Percentiles rank a stretch among this genome's conserved stretches.
Conservation (phyloP, 2,888 invertebrate genomes). For the Microctonus hyperodae region DNA sequence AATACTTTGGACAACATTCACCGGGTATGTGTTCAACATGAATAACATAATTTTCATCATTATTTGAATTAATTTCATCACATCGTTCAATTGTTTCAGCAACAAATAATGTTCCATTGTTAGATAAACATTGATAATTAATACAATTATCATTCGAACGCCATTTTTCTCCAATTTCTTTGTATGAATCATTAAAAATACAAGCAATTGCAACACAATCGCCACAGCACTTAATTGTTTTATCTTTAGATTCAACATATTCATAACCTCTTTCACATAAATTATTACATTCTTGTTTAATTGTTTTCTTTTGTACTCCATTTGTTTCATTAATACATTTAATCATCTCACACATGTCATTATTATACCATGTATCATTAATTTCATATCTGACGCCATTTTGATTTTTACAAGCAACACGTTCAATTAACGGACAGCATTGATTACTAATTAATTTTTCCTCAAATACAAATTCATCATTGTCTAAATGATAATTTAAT, state of each 20-base stretch:
- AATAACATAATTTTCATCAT: conserved; percentile 65
- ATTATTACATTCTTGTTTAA: conserved; percentile 48
- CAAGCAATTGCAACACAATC: conserved; percentile 71
- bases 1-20: conserved; percentile 68
- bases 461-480: conserved; percentile 68
- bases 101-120: conserved; percentile 69
- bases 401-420: conserved; percentile 70
- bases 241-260: conserved; percentile 63
- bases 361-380: conserved; percentile 49
- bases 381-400: conserved; percentile 51
- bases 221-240: conserved; percentile 70
- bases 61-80: conserved; percentile 60
- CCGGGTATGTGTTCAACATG: conserved; percentile 63
- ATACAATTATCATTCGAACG: conserved; percentile 70
- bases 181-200: conserved; percentile 65
- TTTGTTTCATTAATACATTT: conserved; percentile 45
- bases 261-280: conserved; percentile 68
- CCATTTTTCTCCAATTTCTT: conserved; percentile 68
- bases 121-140: conserved; percentile 68
- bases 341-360: conserved; percentile 48
- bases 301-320: conserved; percentile 43
- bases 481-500: conserved; percentile 61
- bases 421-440: conserved; percentile 71
- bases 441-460: conserved; percentile 66
- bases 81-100: conserved; percentile 67